Percentiles rank a stretch among this genome's conserved stretches.
Conservation (phyloP, 64 coral and sea anemone species). For the Montipora foliosa region DNA sequence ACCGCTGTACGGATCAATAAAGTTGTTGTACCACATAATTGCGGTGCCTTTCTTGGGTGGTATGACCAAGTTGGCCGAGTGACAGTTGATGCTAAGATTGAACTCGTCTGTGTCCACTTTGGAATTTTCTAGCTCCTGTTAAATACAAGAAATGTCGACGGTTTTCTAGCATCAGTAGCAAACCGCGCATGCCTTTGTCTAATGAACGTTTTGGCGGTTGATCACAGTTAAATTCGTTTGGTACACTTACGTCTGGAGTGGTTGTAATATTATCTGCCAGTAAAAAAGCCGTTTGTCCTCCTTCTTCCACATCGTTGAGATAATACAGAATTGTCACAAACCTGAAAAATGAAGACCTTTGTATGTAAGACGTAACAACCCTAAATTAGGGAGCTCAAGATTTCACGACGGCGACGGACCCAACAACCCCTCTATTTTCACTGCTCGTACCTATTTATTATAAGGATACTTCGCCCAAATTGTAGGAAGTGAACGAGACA, state of each 20-base stretch:
- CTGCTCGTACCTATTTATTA: too few species aligned
- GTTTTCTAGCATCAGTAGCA: background rate
- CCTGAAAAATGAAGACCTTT: background rate
- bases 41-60: conserved; percentile 86
- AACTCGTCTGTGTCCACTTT: conserved; percentile 73
- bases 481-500: too few species aligned
- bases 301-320: conserved; percentile 88
- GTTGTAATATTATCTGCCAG: conserved; percentile 84
- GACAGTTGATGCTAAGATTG: conserved; percentile 81
- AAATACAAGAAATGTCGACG: background rate
- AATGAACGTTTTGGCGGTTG: background rate
- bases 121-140: conserved; percentile 63
- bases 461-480: too few species aligned
- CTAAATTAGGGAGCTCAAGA: too few species aligned
- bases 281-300: conserved; percentile 83
- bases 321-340: conserved; percentile 87
- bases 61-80: conserved; percentile 75
- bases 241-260: conserved; percentile 71
- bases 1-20: conserved; percentile 81
- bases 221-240: background rate
- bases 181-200: background rate
- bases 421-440: too few species aligned
- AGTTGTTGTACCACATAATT: conserved; percentile 92
- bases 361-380: background rate
- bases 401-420: too few species aligned